Evolutionary conservation across 2,888 invertebrate species (phyloP).

Genomic region (Cerceris rybyensis): DNA sequence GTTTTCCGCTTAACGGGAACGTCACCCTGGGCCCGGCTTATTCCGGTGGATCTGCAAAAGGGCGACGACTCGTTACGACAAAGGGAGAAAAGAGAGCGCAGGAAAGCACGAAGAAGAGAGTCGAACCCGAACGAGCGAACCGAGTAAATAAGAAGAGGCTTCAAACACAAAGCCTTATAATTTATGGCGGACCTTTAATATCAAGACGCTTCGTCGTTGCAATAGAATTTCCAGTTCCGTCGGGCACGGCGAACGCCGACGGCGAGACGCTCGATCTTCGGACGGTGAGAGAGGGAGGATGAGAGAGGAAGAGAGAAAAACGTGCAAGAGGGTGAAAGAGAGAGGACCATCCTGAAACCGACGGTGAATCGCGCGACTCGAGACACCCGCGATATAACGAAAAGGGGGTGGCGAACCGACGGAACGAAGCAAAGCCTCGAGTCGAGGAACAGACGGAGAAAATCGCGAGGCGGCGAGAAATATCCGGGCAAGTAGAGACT

Average conservation of each 20-base stretch:
- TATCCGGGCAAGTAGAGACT: slow-evolving; percentile 15
- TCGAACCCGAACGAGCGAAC: slow-evolving; percentile 23
- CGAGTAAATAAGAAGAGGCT: slow-evolving; percentile 53
- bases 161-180: slow-evolving; percentile 58
- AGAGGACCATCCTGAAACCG: background rate
- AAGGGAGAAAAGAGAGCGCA: background rate
- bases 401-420: background rate
- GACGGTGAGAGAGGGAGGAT: background rate
- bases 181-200: slow-evolving; percentile 59
- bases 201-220: slow-evolving; percentile 36
- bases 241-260: too few species aligned
- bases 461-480: slow-evolving; percentile 37
- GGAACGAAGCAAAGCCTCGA: background rate
- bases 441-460: slow-evolving; percentile 3
- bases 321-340: background rate
- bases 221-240: slow-evolving; percentile 31
- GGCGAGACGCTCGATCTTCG: too few species aligned
- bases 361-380: background rate
- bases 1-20: slow-evolving; percentile 1
- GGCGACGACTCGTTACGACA: slow-evolving; percentile 9
- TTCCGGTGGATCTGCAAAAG: background rate
- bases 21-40: slow-evolving; percentile 9
- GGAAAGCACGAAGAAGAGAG: background rate
- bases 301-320: background rate
- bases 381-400: background rate